A percentile compares a stretch with the other conserved stretches of the same genome.
Evolutionary conservation across 1,140 invertebrate genomes (phyloP).

Genomic region (Trichomalopsis sarcophagae): DNA sequence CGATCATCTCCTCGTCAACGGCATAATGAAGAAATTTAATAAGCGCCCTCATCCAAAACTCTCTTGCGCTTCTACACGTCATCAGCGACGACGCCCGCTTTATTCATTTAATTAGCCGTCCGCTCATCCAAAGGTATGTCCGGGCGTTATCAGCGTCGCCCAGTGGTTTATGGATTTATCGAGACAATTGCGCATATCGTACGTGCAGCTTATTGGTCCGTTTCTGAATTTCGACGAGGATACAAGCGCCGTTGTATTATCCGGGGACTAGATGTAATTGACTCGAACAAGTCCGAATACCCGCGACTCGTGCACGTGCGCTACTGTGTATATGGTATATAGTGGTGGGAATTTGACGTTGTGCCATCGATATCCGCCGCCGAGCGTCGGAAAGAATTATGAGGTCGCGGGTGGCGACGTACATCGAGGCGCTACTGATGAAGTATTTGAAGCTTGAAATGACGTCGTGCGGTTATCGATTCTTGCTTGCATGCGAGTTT

Average conservation of each 20-base stretch:
- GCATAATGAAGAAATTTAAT: constrained; percentile 19
- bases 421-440: background rate
- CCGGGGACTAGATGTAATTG: background rate
- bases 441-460: background rate
- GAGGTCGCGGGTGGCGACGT: background rate
- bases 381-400: background rate
- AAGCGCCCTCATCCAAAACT: background rate
- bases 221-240: background rate
- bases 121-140: background rate
- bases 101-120: constrained; percentile 14
- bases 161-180: constrained; percentile 9
- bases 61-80: background rate
- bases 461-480: constrained; percentile 3
- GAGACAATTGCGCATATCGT: background rate
- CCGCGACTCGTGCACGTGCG: background rate
- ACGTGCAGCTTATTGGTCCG: background rate
- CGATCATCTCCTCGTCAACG: background rate
- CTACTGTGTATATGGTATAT: background rate
- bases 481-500: background rate
- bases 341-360: background rate
- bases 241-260: background rate
- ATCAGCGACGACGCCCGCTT: background rate
- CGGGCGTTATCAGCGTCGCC: background rate
- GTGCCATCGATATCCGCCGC: background rate
- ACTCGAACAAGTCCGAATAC: background rate